A percentile compares a stretch with the other conserved stretches of the same genome.
These are phyloP conservation scores for Yponomeuta plumbellus DNA, from an alignment of 2,888 invertebrate species.

Conservation along the genomic window DNA sequence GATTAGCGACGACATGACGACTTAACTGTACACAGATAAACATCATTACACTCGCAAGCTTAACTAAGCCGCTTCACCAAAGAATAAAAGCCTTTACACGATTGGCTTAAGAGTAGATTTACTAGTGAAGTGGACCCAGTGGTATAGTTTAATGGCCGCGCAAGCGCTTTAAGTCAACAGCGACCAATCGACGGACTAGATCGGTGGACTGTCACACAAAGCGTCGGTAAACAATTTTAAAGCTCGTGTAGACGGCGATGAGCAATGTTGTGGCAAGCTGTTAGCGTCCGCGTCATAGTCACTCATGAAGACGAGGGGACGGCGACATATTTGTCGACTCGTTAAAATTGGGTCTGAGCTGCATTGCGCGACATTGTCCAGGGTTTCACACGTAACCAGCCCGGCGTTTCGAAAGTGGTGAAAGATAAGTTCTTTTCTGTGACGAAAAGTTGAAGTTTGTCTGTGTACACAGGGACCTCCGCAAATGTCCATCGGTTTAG, in stretches of 20 bases:
- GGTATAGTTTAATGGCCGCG: background rate
- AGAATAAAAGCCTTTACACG: conserved; percentile 18
- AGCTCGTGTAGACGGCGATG: conserved; percentile 58
- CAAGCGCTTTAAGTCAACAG: conserved; percentile 45
- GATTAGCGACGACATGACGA: conserved; percentile 69
- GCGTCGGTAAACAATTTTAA: conserved; percentile 69
- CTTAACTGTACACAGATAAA: conserved; percentile 61
- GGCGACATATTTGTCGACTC: conserved; percentile 48
- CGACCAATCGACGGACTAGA: conserved; percentile 58
- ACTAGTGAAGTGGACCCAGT: background rate
- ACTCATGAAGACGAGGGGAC: conserved; percentile 43
- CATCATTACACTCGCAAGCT: conserved; percentile 54
- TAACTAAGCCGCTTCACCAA: conserved; percentile 13
- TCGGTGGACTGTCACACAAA: conserved; percentile 48
- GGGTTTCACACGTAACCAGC: conserved; percentile 14
- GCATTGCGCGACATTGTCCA: conserved; percentile 38
- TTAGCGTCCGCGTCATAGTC: conserved; percentile 68
- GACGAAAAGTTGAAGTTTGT: background rate
- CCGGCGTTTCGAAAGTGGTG: conserved; percentile 10
- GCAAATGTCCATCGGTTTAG: background rate
- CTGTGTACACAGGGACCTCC: background rate
- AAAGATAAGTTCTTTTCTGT: conserved; percentile 4
- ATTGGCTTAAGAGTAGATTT: conserved; percentile 21
- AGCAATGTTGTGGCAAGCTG: conserved; percentile 66
- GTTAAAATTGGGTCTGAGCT: conserved; percentile 57